Base-by-base conservation (phyloP, 2,113 vertebrate genomes). In the Peromyscus maniculatus region DNA sequence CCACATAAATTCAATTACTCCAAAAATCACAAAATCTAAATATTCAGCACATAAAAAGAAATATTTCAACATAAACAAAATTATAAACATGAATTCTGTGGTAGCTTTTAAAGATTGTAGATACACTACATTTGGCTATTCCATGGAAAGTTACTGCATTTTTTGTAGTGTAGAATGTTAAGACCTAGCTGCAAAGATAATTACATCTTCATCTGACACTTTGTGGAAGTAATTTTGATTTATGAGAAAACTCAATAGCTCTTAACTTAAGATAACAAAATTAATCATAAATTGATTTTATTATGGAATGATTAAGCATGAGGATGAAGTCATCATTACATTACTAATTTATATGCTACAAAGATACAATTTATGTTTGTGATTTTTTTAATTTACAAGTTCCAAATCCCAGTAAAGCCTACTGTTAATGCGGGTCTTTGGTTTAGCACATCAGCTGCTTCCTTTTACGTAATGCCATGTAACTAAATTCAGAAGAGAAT, bases 401-500 rank as follows among this genome's bases (percentile, higher is more conserved):
- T 89, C 33, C 93, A 95, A 97, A 97, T 92, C 97, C 69, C 64
- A 97, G 95, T 77, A 95, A 79, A 97, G 79, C 31, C 66, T 92
- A 43, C 52, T 97, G 93, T 96, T 98, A 97, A 96, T 96, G 83
- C 89, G 87, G 87, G 97, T 97, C 66, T 97, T 75, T 91, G 94
- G 91, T 92, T 94, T 55, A 98, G 94, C 77, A 74, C 52, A 96
- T 97, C 28, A 10, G 71, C 93, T 89, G 59, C 89, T 86, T 97
- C 72, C 78, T 95, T 97, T 91, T 90, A 92, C 15, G 39, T 96
- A 98, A 98, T 83, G 62, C 89, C 96, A 96, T 66, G 67, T 90
- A 97, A 97, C 57, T 91, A 96, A 96, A 98, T 94, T 94, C 98
- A 98, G 97, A 97, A 78, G 31, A 96, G 92, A 94, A 96, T 97